Evolutionary conservation across 2,797 vertebrate genomes (phyloP).

Genomic region (Siniperca scherzeri): DNA sequence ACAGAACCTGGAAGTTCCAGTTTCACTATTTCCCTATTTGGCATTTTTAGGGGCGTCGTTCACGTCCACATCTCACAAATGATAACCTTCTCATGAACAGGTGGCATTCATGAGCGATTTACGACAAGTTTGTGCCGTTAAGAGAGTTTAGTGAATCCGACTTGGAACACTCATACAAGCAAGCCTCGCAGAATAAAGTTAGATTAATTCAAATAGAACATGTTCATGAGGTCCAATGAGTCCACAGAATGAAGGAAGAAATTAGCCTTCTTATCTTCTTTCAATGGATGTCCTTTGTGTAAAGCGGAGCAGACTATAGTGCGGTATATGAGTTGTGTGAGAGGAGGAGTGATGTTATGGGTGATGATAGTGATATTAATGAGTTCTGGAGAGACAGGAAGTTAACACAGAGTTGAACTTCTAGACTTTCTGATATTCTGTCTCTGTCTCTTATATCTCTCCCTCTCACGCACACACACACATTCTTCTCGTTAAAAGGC

Average conservation of each 20-base stretch:
- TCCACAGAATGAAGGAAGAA: not conserved
- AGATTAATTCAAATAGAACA: not conserved
- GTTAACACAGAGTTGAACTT: constrained; percentile 25
- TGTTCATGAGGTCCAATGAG: not conserved
- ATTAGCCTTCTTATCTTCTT: not conserved
- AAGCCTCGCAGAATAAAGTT: not conserved
- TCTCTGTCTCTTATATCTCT: constrained; percentile 30
- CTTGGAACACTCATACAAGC: not conserved
- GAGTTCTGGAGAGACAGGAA: constrained; percentile 30
- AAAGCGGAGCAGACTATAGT: not conserved
- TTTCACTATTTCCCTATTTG: not conserved
- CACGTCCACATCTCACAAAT: not conserved
- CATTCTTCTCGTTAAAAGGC: constrained; percentile 22
- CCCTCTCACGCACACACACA: constrained; percentile 16
- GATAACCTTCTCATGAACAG: not conserved
- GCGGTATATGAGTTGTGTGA: constrained; percentile 26
- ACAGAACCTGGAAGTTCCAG: not conserved
- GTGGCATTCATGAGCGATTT: not conserved
- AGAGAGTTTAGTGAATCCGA: not conserved
- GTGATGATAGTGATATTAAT: constrained; percentile 34
- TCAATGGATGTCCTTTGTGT: not conserved
- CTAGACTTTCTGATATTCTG: constrained; percentile 15
- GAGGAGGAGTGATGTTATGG: constrained; percentile 24
- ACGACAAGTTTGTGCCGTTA: not conserved
- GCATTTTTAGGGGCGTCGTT: not conserved